Evolutionary conservation across 2,113 vertebrate species (phyloP).

Genomic region (Sceloporus undulatus): DNA sequence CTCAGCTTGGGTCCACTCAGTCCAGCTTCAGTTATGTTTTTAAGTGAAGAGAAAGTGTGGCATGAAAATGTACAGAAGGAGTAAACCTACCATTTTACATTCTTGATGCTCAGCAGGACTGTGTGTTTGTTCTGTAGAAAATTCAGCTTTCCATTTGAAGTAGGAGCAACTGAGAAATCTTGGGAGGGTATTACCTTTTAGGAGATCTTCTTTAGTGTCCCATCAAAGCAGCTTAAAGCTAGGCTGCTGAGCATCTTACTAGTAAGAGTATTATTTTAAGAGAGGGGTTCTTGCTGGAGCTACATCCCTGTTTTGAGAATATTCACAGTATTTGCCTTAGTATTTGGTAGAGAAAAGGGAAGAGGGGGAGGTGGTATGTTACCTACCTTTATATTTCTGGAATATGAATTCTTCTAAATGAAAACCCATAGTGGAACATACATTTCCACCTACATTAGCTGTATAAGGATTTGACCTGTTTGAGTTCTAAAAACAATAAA

Average conservation of each 20-base stretch:
- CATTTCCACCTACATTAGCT: not conserved
- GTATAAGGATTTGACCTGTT: not conserved
- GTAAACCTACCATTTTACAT: not conserved
- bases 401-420: not conserved
- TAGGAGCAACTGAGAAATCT: not conserved
- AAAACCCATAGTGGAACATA: not conserved
- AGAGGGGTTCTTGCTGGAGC: not conserved
- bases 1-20: not conserved
- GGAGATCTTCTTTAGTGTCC: slow-evolving; percentile 19
- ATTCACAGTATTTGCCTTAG: not conserved
- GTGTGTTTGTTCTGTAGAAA: slow-evolving; percentile 7
- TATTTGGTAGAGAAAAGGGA: not conserved
- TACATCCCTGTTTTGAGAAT: not conserved
- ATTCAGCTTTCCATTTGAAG: slow-evolving; percentile 13
- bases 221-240: slow-evolving; percentile 11
- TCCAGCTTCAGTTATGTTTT: slow-evolving; percentile 9
- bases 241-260: not conserved
- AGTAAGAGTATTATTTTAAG: not conserved
- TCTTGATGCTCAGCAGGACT: not conserved
- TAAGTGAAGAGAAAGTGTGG: not conserved
- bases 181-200: slow-evolving; percentile 5
- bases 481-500: too few species aligned
- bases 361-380: not conserved
- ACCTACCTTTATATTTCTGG: not conserved
- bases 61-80: slow-evolving; percentile 10